Evolutionary conservation across 2,888 invertebrate genomes (phyloP), one percentile per base, ranked within the genome.

Genomic region (Crematogaster levior): DNA sequence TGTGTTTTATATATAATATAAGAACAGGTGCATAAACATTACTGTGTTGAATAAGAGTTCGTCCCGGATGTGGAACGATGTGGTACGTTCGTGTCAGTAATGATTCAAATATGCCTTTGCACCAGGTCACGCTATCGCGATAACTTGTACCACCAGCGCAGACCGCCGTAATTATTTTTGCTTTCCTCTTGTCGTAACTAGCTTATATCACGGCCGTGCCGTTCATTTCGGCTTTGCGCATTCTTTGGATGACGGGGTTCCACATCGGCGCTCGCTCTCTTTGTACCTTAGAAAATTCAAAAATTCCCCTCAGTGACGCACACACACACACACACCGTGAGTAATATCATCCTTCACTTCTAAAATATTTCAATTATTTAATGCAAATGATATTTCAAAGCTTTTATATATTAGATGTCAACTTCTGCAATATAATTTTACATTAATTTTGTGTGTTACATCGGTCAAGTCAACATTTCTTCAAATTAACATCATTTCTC

Each of bases 71-170:
- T 73, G 56, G 80, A 82, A 80, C 89, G 65, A 85, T 89, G 81
- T 75, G 74, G 86, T 79, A 79, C 51, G 65, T 90, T 90, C 91
- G 90, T 90, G 91, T 86, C 86, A 79, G 87, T 89, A 91, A 91
- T 88, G 89, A 91, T 90, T 83, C 84, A 73, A 82, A 80, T 65
- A 70, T 51, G 81, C 82, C 72, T 74, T 61, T 79, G 70, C 83
- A 40, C 51, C 56, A 40, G 82, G 87, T 89, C 91, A 91, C 90
- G 91, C 91, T 84, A 89, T 84, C 85, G 70, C 86, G 85, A 90
- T 89, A 79, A 85, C 85, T 83, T 79, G 63, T 77, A 65, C 83
- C 73, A 73, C 18, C 77, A 65, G 75, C 24, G 34, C 73, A 56
- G 60, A 53, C 66, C 40, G 66, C 61, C 43, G 63, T 88, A 86